Base-by-base conservation (phyloP, 2,113 vertebrate genomes). In the Pithys albifrons region DNA sequence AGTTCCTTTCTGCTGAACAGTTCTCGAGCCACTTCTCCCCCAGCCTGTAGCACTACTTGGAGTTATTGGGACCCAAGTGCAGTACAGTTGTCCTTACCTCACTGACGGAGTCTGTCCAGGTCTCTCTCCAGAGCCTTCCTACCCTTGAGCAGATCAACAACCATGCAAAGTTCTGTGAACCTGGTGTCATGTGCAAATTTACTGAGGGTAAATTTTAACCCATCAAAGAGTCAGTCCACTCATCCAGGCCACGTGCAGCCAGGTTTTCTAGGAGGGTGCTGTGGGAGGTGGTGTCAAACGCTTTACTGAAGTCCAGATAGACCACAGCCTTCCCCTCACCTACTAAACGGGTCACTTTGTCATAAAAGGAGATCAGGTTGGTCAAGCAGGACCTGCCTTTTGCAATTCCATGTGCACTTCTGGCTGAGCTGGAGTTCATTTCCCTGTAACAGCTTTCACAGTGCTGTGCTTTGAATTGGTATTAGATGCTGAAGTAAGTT, bases 81-180 rank as follows among this genome's bases (percentile, higher is more conserved):
- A 78, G 65, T 55, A 24, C 57, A 64, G 24, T 12, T 62, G 39
- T 29, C n/a, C 39, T n/a, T 71, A n/a, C 48, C 65, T 62, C 48
- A 55, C 0, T 16, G 33, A 46, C 14, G 0, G 1, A 52, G 22
- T 33, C 48, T 70, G 55, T 46, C 65, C 48, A n/a, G 24, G n/a
- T n/a, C 66, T 31, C 14, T 64, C 49, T 71, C 41, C 29, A 71
- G n/a, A 71, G 57, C 57, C 57, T n/a, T 79, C 41, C 57, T 54
- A 62, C 15, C 57, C 48, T 14, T 7, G 10, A 24, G 19, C 12
- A 71, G 39, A 71, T 10, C 39, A 54, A 46, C 33, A 54, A 33
- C 52, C 74, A 61, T 11, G 37, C 24, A 37, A 4, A 39, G 39
- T 39, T 39, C 39, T 39, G 39, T 39, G 39, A 39, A 39, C 19